A percentile compares a stretch with the other conserved stretches of the same genome.
phyloP scores from a whole-genome alignment of 2,888 invertebrate genomes.

The Prenolepis imparis region DNA sequence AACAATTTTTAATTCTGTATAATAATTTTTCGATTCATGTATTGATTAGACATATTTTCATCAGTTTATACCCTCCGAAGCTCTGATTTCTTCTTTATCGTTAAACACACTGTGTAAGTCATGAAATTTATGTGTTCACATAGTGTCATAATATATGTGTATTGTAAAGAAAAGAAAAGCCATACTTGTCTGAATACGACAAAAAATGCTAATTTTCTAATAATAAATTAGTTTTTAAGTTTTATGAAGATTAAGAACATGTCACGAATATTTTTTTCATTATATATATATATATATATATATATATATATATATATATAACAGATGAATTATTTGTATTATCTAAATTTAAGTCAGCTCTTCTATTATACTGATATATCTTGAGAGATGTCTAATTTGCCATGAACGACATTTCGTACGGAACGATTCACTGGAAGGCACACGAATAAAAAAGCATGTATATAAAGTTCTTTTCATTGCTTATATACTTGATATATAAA shows the following conservation, averaged over 20 bases:
- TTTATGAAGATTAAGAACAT: neutral
- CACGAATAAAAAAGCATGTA: conserved; percentile 18
- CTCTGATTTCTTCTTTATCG: conserved; percentile 9
- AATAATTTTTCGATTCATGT: neutral
- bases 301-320: neutral
- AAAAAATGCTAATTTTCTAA: conserved; percentile 20
- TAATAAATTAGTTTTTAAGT: conserved; percentile 10
- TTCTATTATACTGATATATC: conserved; percentile 14
- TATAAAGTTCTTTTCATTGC: conserved; percentile 30
- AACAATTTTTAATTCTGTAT: neutral
- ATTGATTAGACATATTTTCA: conserved; percentile 27
- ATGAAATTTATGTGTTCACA: conserved; percentile 36
- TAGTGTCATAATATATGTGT: neutral
- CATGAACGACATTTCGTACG: conserved; percentile 53
- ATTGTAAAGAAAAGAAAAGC: conserved; percentile 20
- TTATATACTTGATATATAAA: conserved; percentile 20
- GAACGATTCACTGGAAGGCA: conserved; percentile 48
- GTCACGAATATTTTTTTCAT: neutral
- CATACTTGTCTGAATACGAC: conserved; percentile 18
- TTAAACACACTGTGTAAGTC: neutral
- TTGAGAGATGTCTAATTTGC: conserved; percentile 42
- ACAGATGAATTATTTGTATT: neutral
- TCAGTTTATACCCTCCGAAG: neutral
- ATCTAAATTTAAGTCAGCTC: conserved; percentile 18
- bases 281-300: neutral